Conservation (phyloP, 2,797 vertebrate species). For the Gymnopithys bicolor region DNA sequence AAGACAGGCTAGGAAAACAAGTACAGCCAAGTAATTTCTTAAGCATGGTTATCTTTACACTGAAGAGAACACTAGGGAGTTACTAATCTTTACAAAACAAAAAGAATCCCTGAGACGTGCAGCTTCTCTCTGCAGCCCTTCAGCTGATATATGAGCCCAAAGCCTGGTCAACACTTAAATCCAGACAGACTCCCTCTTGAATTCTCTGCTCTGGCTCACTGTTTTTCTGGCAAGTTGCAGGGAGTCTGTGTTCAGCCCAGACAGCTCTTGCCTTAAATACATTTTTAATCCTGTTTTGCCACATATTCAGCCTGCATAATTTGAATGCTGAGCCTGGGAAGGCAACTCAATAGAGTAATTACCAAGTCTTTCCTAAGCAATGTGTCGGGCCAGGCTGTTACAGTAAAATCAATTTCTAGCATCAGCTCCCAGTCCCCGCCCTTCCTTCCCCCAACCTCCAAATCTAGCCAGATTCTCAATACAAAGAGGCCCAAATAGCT, state of each 20-base stretch:
- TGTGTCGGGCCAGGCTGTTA: background rate
- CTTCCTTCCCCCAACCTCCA: background rate
- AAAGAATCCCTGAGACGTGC: background rate
- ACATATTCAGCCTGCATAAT: slow-evolving; percentile 26
- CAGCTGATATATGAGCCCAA: slow-evolving; percentile 24
- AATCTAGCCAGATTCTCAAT: background rate
- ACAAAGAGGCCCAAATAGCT: background rate
- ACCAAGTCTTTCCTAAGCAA: background rate
- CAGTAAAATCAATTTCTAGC: background rate
- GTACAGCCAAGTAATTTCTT: slow-evolving; percentile 60
- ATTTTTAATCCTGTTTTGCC: slow-evolving; percentile 40
- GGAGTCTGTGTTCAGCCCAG: background rate
- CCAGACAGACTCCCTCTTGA: slow-evolving; percentile 23
- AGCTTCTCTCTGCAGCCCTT: slow-evolving; percentile 18
- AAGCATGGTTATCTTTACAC: slow-evolving; percentile 2
- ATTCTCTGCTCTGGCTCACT: background rate
- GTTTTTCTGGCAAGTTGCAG: slow-evolving; percentile 15
- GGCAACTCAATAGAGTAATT: slow-evolving; percentile 39
- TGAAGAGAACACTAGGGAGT: slow-evolving; percentile 31
- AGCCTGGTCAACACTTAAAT: slow-evolving; percentile 20
- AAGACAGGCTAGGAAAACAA: slow-evolving; percentile 50
- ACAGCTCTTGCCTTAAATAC: slow-evolving; percentile 14
- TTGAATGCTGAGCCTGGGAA: slow-evolving; percentile 35
- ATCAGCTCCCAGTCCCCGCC: background rate
- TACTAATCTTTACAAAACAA: slow-evolving; percentile 55